Conservation (phyloP, 2,797 vertebrate species). For the Oryzias dopingdopingensis region DNA sequence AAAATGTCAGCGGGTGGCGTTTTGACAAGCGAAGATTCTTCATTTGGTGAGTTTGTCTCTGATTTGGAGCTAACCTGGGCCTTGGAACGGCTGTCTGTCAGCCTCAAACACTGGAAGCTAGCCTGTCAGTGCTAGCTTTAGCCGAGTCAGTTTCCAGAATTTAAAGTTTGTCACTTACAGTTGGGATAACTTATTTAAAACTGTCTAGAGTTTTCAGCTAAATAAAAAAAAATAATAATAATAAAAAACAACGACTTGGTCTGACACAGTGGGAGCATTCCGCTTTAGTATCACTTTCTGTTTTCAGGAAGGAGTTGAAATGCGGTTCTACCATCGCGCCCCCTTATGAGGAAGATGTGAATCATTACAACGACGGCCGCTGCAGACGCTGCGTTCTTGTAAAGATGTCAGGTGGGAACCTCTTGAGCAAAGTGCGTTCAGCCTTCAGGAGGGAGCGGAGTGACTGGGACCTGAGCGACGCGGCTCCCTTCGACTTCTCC, state of each 20-base stretch:
- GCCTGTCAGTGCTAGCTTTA: conserved; percentile 33
- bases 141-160: conserved; percentile 3
- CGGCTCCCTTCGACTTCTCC: conserved; percentile 86
- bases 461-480: conserved; percentile 85
- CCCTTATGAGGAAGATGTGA: conserved; percentile 21
- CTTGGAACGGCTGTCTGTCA: fast-evolving
- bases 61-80: neutral
- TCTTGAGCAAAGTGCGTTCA: conserved; percentile 71
- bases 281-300: neutral
- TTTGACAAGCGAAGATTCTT: no score
- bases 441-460: conserved; percentile 70
- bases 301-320: conserved; percentile 4
- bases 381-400: neutral
- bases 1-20: neutral
- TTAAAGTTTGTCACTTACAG: conserved; percentile 13
- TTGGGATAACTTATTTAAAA: neutral
- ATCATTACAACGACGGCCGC: conserved; percentile 26
- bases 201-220: no score
- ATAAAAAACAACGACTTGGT: no score
- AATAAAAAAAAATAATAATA: no score
- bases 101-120: conserved; percentile 22
- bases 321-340: neutral
- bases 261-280: no score
- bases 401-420: conserved; percentile 69
- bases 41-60: conserved; percentile 24